phyloP scores from a whole-genome alignment of 1,140 invertebrate genomes.

The Cotesia typhae region DNA sequence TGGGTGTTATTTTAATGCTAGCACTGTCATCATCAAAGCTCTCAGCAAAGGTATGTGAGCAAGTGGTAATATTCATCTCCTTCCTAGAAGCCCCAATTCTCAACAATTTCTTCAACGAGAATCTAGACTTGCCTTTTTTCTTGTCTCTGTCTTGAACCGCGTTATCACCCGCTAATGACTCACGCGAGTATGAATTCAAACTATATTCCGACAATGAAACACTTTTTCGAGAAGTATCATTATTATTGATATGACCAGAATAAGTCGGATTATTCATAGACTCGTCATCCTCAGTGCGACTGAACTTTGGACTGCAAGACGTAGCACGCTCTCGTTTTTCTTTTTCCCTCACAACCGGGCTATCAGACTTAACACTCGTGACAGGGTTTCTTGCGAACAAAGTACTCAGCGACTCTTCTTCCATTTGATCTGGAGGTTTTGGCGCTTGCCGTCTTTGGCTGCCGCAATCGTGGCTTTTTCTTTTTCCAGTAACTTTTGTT shows the following conservation, averaged over 20 bases:
- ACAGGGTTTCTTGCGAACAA: slow-evolving; percentile 70
- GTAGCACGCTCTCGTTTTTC: slow-evolving; percentile 77
- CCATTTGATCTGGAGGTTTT: slow-evolving; percentile 68
- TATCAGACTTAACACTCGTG: slow-evolving; percentile 69
- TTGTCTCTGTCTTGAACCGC: slow-evolving; percentile 69
- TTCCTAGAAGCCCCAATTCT: slow-evolving; percentile 79
- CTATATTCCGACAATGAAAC: slow-evolving; percentile 79
- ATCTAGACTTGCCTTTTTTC: slow-evolving; percentile 71
- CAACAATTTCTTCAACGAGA: slow-evolving; percentile 84
- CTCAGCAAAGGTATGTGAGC: slow-evolving; percentile 37
- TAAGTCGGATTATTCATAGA: slow-evolving; percentile 17
- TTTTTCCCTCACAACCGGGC: slow-evolving; percentile 77
- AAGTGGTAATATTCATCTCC: slow-evolving; percentile 68
- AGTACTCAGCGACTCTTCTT: slow-evolving; percentile 61
- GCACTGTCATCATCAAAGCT: slow-evolving; percentile 51
- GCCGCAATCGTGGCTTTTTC: background rate
- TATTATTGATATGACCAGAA: slow-evolving; percentile 64
- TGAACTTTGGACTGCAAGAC: slow-evolving; percentile 73
- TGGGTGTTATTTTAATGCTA: background rate
- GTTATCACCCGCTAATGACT: slow-evolving; percentile 41
- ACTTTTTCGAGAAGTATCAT: slow-evolving; percentile 70
- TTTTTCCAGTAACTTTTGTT: background rate
- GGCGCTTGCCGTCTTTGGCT: slow-evolving; percentile 68
- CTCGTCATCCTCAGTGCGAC: slow-evolving; percentile 20
- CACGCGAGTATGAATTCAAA: slow-evolving; percentile 55